Conservation (phyloP, 2,888 invertebrate species). For the Polyommatus icarus region DNA sequence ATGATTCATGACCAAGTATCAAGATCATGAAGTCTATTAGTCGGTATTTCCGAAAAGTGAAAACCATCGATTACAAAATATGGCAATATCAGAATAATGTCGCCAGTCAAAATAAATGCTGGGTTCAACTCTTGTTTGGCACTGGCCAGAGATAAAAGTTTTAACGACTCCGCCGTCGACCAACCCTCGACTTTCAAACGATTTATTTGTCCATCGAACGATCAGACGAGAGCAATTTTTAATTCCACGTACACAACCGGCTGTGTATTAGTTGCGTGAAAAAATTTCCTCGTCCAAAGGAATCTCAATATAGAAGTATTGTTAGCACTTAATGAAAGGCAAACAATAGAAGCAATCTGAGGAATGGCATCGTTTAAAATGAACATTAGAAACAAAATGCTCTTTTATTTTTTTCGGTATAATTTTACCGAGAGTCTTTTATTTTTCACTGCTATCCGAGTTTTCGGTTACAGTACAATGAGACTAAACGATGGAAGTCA, state of each 20-base stretch:
- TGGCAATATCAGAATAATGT: too few relatives aligned
- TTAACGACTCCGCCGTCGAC: background rate
- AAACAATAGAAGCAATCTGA: constrained; percentile 33
- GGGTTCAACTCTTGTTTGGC: too few relatives aligned
- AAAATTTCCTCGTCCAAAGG: background rate
- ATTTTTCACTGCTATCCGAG: constrained; percentile 14
- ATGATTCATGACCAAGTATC: too few relatives aligned
- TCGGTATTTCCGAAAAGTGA: too few relatives aligned
- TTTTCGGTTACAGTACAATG: constrained; percentile 19
- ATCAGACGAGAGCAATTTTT: background rate
- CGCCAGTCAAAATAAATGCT: too few relatives aligned
- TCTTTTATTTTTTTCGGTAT: constrained; percentile 17
- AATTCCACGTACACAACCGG: background rate
- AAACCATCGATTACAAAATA: too few relatives aligned
- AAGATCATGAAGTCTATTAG: too few relatives aligned
- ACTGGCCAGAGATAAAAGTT: background rate
- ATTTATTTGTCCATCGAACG: background rate
- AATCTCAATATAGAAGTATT: constrained; percentile 24
- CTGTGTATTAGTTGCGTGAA: background rate
- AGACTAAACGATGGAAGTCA: constrained; percentile 18
- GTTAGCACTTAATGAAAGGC: constrained; percentile 30
- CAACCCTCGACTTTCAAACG: background rate
- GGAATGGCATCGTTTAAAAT: constrained; percentile 32
- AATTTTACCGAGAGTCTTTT: constrained; percentile 14
- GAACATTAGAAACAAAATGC: constrained; percentile 25